phyloP scores from a whole-genome alignment of 2,797 vertebrate genomes.

The Macrochelys suwanniensis region DNA sequence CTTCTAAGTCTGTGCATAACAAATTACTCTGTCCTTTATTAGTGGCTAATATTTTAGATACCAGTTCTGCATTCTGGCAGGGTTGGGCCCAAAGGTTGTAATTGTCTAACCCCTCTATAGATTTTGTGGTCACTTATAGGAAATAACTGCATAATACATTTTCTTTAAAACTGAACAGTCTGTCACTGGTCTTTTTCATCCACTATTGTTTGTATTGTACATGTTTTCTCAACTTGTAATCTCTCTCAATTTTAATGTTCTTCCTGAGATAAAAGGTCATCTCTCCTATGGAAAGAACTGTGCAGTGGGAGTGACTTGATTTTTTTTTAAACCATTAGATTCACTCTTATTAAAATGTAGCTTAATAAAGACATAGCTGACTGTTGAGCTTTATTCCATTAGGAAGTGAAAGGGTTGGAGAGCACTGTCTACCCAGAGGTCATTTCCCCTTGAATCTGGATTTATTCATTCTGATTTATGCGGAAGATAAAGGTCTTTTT shows the following conservation, averaged over 20 bases:
- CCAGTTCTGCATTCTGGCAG: neutral
- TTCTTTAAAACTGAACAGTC: neutral
- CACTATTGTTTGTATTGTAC: neutral
- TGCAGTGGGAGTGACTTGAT: too few species aligned
- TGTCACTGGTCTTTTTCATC: neutral
- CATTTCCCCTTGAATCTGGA: neutral
- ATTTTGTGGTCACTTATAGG: accelerated
- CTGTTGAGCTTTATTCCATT: neutral
- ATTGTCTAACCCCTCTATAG: neutral
- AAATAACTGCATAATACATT: neutral
- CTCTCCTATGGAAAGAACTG: neutral
- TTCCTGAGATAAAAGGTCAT: neutral
- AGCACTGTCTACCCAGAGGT: neutral
- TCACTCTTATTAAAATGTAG: neutral
- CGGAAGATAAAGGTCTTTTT: neutral
- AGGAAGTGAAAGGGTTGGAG: neutral
- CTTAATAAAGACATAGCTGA: neutral
- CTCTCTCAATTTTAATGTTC: neutral
- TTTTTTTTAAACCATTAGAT: neutral
- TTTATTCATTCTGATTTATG: neutral
- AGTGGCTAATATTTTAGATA: neutral
- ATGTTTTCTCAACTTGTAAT: neutral
- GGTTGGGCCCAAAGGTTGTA: neutral
- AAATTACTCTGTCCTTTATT: conserved; percentile 5
- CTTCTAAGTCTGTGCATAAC: neutral